These are phyloP conservation scores for Cochlearius cochlearius DNA, from an alignment of 2,113 vertebrate genomes.

Conservation along the genomic window DNA sequence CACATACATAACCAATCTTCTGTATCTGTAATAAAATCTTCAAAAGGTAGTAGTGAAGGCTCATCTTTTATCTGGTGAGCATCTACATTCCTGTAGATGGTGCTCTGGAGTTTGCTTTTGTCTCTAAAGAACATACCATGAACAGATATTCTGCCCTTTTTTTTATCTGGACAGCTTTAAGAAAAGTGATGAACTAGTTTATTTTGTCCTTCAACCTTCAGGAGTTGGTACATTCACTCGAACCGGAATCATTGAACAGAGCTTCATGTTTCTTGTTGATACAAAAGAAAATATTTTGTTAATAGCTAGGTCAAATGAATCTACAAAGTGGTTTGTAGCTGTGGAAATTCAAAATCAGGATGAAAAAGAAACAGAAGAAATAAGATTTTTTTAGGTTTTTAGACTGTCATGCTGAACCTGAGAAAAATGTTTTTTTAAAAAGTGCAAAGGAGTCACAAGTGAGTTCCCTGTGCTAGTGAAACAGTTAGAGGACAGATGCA, in stretches of 20 bases:
- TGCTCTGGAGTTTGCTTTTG: not conserved
- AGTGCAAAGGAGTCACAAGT: not conserved
- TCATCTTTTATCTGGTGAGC: not conserved
- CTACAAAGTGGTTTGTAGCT: not conserved
- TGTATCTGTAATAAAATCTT: not conserved
- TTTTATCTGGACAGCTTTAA: not conserved
- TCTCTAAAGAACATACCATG: not conserved
- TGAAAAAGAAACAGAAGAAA: not conserved
- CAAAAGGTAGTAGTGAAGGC: not conserved
- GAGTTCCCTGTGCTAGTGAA: not conserved
- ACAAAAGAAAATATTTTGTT: not conserved
- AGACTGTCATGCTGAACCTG: not conserved
- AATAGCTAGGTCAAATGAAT: not conserved
- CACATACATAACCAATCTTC: not conserved
- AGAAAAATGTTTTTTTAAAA: fast-evolving
- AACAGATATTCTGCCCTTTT: not conserved
- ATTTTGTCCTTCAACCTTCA: not conserved
- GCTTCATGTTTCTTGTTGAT: not conserved
- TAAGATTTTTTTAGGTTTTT: not conserved
- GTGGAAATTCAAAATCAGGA: not conserved
- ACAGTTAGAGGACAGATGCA: not conserved
- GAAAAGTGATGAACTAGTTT: not conserved
- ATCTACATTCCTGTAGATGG: not conserved
- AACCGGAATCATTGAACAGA: not conserved
- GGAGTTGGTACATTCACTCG: not conserved